Percentiles rank a stretch among this genome's conserved stretches.
These are phyloP conservation scores for Yoshiicerus persimilis DNA, from an alignment of 1,140 invertebrate genomes.

Conservation along the genomic window DNA sequence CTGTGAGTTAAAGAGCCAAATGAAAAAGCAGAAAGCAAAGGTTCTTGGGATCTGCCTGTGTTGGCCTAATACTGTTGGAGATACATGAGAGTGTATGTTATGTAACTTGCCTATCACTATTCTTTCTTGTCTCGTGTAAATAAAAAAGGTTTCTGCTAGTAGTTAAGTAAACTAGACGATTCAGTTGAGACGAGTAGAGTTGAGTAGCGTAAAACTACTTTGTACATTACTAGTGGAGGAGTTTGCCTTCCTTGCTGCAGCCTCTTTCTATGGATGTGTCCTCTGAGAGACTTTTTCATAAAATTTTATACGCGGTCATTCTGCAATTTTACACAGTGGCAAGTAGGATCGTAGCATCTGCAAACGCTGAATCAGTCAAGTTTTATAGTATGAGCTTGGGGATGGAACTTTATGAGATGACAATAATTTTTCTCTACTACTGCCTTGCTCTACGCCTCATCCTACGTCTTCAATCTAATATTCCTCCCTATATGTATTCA, in stretches of 20 bases:
- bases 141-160: neutral
- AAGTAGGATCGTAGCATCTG: neutral
- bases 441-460: neutral
- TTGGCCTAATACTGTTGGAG: neutral
- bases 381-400: constrained; percentile 31
- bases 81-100: neutral
- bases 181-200: neutral
- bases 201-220: neutral
- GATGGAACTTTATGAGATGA: constrained; percentile 41
- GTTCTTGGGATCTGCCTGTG: neutral
- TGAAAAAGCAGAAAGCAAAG: neutral
- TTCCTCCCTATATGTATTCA: no score
- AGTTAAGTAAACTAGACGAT: constrained; percentile 1
- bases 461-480: neutral
- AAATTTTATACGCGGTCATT: constrained; percentile 47
- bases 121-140: neutral
- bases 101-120: neutral
- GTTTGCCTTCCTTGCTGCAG: neutral
- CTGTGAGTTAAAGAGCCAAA: neutral
- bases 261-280: constrained; percentile 16
- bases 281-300: constrained; percentile 44
- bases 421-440: constrained; percentile 34
- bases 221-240: neutral
- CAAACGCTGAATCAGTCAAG: constrained; percentile 42
- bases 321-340: constrained; percentile 25